phyloP scores from a whole-genome alignment of 2,888 invertebrate genomes.

The Amiota minor region DNA sequence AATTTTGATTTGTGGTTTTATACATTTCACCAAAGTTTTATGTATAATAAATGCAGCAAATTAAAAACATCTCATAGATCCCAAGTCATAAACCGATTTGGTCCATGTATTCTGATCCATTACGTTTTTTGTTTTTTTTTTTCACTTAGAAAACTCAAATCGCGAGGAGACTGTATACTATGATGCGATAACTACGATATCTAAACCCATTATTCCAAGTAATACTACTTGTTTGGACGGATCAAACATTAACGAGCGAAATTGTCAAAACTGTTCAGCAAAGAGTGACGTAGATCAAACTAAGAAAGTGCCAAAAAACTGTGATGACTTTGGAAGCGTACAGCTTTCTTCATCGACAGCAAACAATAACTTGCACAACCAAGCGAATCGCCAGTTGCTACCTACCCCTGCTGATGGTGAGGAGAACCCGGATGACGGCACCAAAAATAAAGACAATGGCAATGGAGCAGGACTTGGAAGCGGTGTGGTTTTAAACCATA shows the following conservation, averaged over 20 bases:
- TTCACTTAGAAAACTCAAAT: conserved; percentile 75
- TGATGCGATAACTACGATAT: conserved; percentile 80
- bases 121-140: not conserved
- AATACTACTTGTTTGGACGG: not conserved
- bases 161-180: conserved; percentile 87
- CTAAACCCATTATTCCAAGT: not conserved
- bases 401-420: conserved; percentile 14
- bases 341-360: conserved; percentile 8
- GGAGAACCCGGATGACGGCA: conserved; percentile 22
- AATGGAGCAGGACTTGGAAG: not conserved
- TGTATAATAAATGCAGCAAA: not conserved
- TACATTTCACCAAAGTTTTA: not conserved
- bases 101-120: not conserved
- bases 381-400: conserved; percentile 12
- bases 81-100: not conserved
- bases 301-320: conserved; percentile 42
- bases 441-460: conserved; percentile 36
- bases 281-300: conserved; percentile 32
- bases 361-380: conserved; percentile 30
- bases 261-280: conserved; percentile 1
- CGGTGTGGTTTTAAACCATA: not conserved
- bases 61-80: too few species aligned
- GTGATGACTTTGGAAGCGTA: conserved; percentile 41
- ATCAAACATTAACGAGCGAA: not conserved
- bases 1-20: not conserved